Base-by-base conservation (phyloP, 1,140 invertebrate genomes). In the Cydia pomonella region DNA sequence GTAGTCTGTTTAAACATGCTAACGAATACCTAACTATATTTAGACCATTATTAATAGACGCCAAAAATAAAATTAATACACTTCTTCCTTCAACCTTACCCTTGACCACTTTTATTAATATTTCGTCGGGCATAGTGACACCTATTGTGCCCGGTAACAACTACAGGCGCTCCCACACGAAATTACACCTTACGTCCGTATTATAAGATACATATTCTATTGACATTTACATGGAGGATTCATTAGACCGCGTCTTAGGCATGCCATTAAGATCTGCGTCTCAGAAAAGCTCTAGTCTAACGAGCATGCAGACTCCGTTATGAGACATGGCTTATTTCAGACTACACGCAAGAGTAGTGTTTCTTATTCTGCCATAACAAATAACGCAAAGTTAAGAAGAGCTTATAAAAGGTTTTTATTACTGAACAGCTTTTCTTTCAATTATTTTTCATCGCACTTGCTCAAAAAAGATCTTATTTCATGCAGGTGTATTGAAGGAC, bases 251-350 rank as follows among this genome's bases (percentile, higher is more conserved):
- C 53, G 21, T 59, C 53, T 59, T 10, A 59, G 53, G 53, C 53
- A 59, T 59, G 53, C 53, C 53, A 59, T 59, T 59, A 59, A 59
- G 21, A 23, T 23, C 53, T 59, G 18, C 53, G 53, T 59, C 53
- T 59, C n/a, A 0, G n/a, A n/a, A 50, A 50, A 50, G 47, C 47
- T n/a, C 53, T 59, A 59, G 21, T 12, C 18, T 59, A 59, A 59
- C 53, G 53, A 59, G 21, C 21, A 59, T 59, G 53, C 2, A 59
- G 53, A 23, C 50, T 47, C 44, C 44, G 7, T 53, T 59, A 59
- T 59, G 53, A 18, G 50, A 59, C 53, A 59, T 23, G 53, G 53
- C 53, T 50, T 50, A 50, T 59, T 59, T 59, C n/a, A 23, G 21
- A 50, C 16, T 50, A 21, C 4, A 59, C n/a, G 53, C 10, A n/a